phyloP scores from a whole-genome alignment of 2,113 vertebrate genomes.

The Arvicanthis niloticus region DNA sequence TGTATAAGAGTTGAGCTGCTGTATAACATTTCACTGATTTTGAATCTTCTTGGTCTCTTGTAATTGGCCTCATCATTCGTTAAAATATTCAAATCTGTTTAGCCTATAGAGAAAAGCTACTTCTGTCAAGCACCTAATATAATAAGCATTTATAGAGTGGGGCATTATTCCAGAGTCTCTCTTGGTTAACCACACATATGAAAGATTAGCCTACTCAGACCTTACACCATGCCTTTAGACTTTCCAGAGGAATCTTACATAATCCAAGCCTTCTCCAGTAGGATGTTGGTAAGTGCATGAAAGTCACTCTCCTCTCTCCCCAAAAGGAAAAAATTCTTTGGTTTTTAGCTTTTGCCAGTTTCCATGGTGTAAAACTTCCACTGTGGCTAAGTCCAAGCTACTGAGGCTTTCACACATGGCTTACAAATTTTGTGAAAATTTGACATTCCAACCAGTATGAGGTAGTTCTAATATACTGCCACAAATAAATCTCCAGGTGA shows the following conservation, averaged over 20 bases:
- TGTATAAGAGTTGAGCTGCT: not conserved
- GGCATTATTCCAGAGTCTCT: not conserved
- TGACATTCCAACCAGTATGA: not conserved
- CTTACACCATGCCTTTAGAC: not conserved
- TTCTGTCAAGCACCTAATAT: not conserved
- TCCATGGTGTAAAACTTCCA: slow-evolving; percentile 24
- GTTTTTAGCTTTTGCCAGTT: slow-evolving; percentile 29
- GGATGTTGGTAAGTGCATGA: not conserved
- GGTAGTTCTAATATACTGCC: not conserved
- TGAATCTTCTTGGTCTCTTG: slow-evolving; percentile 18
- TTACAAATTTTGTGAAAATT: slow-evolving; percentile 47
- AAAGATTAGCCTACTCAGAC: slow-evolving; percentile 29
- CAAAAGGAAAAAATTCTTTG: not conserved
- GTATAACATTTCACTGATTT: not conserved
- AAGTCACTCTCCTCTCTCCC: not conserved
- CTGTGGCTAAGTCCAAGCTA: not conserved
- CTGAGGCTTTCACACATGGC: not conserved
- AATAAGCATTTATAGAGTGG: not conserved
- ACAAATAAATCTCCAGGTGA: not conserved
- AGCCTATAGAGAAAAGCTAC: not conserved
- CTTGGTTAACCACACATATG: slow-evolving; percentile 27
- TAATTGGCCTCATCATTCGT: not conserved
- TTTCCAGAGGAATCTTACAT: not conserved
- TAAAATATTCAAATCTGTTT: slow-evolving; percentile 34
- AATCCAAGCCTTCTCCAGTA: not conserved